Evolutionary conservation across 2,888 invertebrate species (phyloP).

Genomic region (Himalopsyche kuldschensis): DNA sequence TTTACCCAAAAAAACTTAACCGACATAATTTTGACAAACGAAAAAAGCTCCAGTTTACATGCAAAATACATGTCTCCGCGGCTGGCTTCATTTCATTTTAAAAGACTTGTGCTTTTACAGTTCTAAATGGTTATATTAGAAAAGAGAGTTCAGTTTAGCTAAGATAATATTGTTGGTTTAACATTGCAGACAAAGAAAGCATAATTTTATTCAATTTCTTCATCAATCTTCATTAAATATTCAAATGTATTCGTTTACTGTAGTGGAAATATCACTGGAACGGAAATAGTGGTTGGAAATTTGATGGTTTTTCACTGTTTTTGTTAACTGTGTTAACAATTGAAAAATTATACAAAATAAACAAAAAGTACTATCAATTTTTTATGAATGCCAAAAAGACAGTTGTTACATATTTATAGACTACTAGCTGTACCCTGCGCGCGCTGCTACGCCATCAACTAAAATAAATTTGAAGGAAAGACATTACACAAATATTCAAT

Average conservation of each 20-base stretch:
- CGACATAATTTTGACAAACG: neutral
- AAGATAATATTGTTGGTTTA: constrained; percentile 17
- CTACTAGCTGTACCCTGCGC: too few species aligned
- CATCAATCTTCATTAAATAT: constrained; percentile 39
- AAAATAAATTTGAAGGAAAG: too few species aligned
- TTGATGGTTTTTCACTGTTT: neutral
- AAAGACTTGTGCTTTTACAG: constrained; percentile 6
- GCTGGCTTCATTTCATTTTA: constrained; percentile 13
- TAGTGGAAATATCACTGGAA: constrained; percentile 6
- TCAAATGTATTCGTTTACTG: constrained; percentile 38
- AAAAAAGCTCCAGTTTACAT: neutral
- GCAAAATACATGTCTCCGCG: neutral
- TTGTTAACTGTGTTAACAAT: neutral
- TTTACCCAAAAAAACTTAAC: neutral
- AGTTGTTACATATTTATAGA: too few species aligned
- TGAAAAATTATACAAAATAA: too few species aligned
- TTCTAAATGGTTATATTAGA: neutral
- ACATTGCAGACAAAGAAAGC: constrained; percentile 11
- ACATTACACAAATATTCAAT: too few species aligned
- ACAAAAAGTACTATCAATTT: too few species aligned
- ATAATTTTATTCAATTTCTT: constrained; percentile 38
- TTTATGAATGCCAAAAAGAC: too few species aligned
- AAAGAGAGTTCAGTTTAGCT: constrained; percentile 17
- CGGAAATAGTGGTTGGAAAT: neutral
- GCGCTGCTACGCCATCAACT: too few species aligned